Evolutionary conservation across 2,797 vertebrate species (phyloP), one percentile per base, ranked within the genome.

Genomic region (Graptemys geographica): DNA sequence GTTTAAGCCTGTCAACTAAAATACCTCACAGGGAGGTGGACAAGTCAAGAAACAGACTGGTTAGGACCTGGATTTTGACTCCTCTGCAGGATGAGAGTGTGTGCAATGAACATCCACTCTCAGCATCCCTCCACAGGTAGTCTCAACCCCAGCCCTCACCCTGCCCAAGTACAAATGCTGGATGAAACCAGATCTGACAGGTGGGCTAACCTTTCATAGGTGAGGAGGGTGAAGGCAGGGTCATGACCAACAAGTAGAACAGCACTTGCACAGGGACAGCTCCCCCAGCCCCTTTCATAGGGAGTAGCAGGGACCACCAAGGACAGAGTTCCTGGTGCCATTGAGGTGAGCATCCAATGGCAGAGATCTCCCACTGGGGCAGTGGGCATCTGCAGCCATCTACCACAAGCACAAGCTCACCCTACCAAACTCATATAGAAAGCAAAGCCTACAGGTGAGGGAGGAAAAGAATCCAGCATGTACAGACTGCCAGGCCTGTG

Each of bases 231-330:
- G n/a, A 78, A 28, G 44, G 44, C 44, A 28, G 44, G 44, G 11
- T 31, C 44, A 27, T 49, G 33, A 59, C 31, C 49, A 4, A 2
- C 0, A 1, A 23, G 49, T 3, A 8, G 16, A 6, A 0, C 52
- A 15, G 51, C 59, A 6, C 16, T 2, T 1, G 8, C 44, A 23
- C 21, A 23, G n/a, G 11, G 69, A 25, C 19, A 41, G 37, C 5
- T 41, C 5, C 10, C 18, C 19, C 19, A 41, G 19, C 8, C n/a
- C n/a, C 19, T 72, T 37, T 72, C 65, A 37, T 72, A 6, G 19
- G 65, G 18, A 8, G n/a, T 72, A 8, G 31, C 13, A n/a, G 65
- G n/a, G 65, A 11, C 19, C 18, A 37, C 65, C 65, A 69, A 37
- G n/a, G 65, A 69, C 10, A 23, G 21, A 25, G 19, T 23, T 21